These are phyloP conservation scores for Caenorhabditis angaria DNA, from an alignment of 2,888 invertebrate species.

Conservation along the genomic window DNA sequence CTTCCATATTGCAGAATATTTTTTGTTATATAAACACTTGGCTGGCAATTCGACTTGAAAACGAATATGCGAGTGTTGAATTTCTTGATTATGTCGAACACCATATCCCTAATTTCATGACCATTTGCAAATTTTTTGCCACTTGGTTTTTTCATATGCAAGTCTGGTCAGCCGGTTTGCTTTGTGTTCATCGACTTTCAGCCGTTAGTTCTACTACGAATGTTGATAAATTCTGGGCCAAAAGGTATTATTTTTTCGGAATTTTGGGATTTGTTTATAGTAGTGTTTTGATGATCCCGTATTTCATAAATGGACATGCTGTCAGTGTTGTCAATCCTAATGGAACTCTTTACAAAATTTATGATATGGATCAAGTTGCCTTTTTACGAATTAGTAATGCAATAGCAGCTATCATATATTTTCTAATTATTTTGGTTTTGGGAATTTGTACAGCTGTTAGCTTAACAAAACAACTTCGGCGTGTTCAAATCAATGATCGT, in stretches of 20 bases:
- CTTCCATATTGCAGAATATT: slow-evolving; percentile 9
- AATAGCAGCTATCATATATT: not conserved
- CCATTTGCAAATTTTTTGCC: not conserved
- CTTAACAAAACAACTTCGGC: not conserved
- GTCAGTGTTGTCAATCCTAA: not conserved
- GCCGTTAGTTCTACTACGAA: not conserved
- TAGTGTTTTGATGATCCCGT: not conserved
- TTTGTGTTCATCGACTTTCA: not conserved
- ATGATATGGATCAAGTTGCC: not conserved
- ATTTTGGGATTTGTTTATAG: not conserved
- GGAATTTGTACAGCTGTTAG: not conserved
- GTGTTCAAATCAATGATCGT: not conserved
- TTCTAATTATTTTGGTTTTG: not conserved
- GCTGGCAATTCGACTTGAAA: not conserved
- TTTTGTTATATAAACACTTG: slow-evolving; percentile 27
- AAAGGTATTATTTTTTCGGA: not conserved
- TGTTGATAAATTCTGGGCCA: not conserved
- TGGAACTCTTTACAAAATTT: not conserved
- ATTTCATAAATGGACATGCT: not conserved
- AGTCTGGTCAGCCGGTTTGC: not conserved
- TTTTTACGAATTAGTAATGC: not conserved
- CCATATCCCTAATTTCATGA: not conserved
- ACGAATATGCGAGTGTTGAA: not conserved
- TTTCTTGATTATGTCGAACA: slow-evolving; percentile 6
- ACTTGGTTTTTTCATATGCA: slow-evolving; percentile 1